Evolutionary conservation across 2,797 vertebrate genomes (phyloP), one percentile per base, ranked within the genome.

Genomic region (Hozukius guyotensis): DNA sequence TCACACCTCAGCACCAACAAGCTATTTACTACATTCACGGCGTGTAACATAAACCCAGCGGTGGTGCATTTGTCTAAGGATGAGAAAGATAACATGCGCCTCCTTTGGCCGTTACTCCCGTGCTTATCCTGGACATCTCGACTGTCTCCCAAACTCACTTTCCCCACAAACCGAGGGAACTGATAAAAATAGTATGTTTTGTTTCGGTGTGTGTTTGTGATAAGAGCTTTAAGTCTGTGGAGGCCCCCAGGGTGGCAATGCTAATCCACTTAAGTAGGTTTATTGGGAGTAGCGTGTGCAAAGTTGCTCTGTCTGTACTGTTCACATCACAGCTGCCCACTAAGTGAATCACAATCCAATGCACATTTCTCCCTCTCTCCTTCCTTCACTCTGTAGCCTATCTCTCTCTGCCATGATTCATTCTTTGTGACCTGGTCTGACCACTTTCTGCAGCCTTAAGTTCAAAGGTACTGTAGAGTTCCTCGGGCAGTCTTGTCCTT

Each of bases 181-280:
- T 72, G 86, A 89, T 90, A 90, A 90, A 94, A 91, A 91, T 84
- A 85, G 86, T 90, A 69, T 85, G 86, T 90, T 92, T 93, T 91
- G 86, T 93, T 91, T 92, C 56, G 77, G 87, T 92, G 90, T 89
- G 89, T 87, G 87, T 94, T 89, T 93, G 88, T 87, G 93, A 92
- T 94, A 92, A 92, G 89, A 91, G 88, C 78, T 85, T 90, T 78
- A 91, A 93, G 88, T 90, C 79, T 88, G 82, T 65, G 77, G 75
- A 91, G 85, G 85, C 82, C 92, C 84, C 74, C 67, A 53, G 88
- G 92, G 89, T 88, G 85, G 82, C 92, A 91, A 89, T 87, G 85
- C 89, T 93, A 95, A 95, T 94, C 93, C 89, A 94, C 90, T 95
- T 91, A 94, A 90, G 88, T 88, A 86, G 89, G 84, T 93, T 93